Evolutionary conservation across 1,140 invertebrate genomes (phyloP).

Genomic region (Reticulitermes speratus): DNA sequence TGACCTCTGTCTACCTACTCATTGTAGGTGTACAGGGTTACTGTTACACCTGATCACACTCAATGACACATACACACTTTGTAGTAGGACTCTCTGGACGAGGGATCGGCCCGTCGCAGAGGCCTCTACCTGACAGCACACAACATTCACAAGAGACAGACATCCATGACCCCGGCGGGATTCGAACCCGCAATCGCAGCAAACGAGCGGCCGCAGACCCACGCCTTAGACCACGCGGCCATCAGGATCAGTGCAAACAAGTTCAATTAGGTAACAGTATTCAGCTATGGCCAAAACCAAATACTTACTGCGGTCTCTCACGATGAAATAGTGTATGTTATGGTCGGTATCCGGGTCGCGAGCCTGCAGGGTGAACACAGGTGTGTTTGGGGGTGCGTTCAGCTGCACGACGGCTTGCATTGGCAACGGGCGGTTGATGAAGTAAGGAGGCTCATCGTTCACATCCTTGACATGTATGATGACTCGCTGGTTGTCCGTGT

Average conservation of each 20-base stretch:
- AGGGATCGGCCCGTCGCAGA: too few species aligned
- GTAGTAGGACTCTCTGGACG: too few species aligned
- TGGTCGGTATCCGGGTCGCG: constrained; percentile 91
- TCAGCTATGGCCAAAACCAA: neutral
- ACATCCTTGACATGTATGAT: constrained; percentile 94
- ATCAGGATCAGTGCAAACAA: neutral
- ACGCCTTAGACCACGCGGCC: too few species aligned
- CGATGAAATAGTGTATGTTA: constrained; percentile 94
- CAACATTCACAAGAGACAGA: too few species aligned
- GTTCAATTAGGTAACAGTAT: neutral
- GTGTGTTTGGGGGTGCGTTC: constrained; percentile 90
- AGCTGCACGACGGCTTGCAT: constrained; percentile 95
- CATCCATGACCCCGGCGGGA: too few species aligned
- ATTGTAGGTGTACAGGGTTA: too few species aligned
- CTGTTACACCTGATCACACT: too few species aligned
- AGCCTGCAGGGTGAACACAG: constrained; percentile 94
- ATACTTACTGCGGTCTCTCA: constrained; percentile 75
- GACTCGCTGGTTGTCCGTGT: constrained; percentile 91
- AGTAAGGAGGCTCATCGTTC: constrained; percentile 94
- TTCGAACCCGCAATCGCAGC: too few species aligned
- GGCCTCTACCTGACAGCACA: too few species aligned
- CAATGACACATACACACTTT: too few species aligned
- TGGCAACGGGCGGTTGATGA: constrained; percentile 91
- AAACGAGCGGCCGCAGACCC: too few species aligned
- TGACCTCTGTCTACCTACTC: too few species aligned